Evolutionary conservation across 2,113 vertebrate species (phyloP).

Genomic region (Malaclemys terrapin): DNA sequence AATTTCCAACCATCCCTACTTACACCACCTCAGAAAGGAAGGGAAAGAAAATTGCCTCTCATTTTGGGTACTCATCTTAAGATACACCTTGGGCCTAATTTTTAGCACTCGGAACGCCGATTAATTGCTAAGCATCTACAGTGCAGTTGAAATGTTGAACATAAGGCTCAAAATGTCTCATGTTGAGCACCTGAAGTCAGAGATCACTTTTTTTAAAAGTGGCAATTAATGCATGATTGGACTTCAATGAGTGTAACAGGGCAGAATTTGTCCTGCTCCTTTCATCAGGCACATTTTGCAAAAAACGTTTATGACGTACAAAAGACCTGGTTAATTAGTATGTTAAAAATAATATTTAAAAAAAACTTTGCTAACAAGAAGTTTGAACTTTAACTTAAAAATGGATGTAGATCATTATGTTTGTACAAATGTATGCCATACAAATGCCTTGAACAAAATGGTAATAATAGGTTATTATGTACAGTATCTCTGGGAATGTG

Average conservation of each 20-base stretch:
- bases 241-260: constrained; percentile 31
- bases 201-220: constrained; percentile 26
- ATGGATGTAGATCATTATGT: constrained; percentile 32
- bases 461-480: constrained; percentile 26
- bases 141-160: not conserved
- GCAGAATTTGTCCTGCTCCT: not conserved
- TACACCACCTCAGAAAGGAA: not conserved
- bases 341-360: constrained; percentile 41
- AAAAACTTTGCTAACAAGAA: constrained; percentile 39
- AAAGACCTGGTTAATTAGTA: not conserved
- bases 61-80: not conserved
- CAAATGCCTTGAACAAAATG: constrained; percentile 25
- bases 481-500: not conserved
- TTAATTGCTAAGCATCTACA: not conserved
- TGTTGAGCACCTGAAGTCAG: constrained; percentile 1
- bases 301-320: not conserved
- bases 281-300: not conserved
- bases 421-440: not conserved
- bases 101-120: not conserved
- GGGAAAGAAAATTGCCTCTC: not conserved
- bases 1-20: not conserved
- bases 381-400: constrained; percentile 51
- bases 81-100: not conserved
- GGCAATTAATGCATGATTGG: not conserved
- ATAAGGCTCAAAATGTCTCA: not conserved